Base-by-base conservation (phyloP, 2,888 invertebrate species). In the Cyaniris semiargus region DNA sequence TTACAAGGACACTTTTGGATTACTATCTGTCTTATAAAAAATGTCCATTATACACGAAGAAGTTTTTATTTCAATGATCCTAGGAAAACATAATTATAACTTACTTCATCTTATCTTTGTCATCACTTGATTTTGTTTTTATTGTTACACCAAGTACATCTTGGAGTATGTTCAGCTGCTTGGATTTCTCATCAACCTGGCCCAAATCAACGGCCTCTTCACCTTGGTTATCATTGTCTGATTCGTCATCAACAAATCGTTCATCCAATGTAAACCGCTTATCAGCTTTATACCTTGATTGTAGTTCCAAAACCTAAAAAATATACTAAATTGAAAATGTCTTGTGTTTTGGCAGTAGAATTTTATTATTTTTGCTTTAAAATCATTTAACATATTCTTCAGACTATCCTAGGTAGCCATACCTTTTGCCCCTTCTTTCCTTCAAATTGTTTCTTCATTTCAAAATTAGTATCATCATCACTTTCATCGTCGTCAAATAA, bases 251-350 rank as follows among this genome's bases (percentile, higher is more conserved):
- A 76, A 95, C 89, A 88, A 98, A 98, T 81, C 96, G 95, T 83
- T 96, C 94, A 89, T 97, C 96, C 84, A 98, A 92, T 81, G 93
- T 91, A 90, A 98, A 98, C 85, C 98, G 95, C 83, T 96, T 95
- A 90, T 98, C 98, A 86, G 96, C 95, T 86, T 96, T 96, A 89
- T 95, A 96, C 83, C 95, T 95, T 74, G 95, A 95, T 93, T 97
- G 96, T 82, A 97, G 93, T 88, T 96, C 95, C 86, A 97, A 93
- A 83, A 96, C 91, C 96, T 96, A 83, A 23, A 82, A 81, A 66
- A 31, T 8, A 70, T 53, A 58, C 48, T 15, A 48, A 48, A 48
- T 48, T 48, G 13, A 48, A 48, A 48, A 48, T 48, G 3, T 15
- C 48, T 4, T 48, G 15, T 48, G 4, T 48, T 13, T 48, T 15